Conservation (phyloP, 2,888 invertebrate genomes). For the Ceramica pisi region DNA sequence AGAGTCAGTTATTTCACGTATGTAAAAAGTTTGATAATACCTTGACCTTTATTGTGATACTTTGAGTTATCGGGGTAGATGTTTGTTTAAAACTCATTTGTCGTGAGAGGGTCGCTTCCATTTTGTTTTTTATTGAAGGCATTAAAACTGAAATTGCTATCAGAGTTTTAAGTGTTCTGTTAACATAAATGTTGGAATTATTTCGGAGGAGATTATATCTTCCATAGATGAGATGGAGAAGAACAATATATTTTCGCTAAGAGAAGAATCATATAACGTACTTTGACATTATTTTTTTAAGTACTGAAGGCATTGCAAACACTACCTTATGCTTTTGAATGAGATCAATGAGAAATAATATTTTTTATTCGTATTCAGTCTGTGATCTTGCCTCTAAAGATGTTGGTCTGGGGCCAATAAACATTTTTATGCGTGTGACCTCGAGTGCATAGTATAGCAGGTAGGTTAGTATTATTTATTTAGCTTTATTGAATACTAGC, state of each 20-base stretch:
- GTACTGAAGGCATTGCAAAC: background rate
- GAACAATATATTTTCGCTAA: background rate
- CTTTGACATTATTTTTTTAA: background rate
- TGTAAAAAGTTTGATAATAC: constrained; percentile 47
- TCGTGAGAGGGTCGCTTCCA: background rate
- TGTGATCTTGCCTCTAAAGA: background rate
- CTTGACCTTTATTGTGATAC: constrained; percentile 41
- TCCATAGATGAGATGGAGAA: background rate
- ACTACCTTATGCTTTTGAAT: background rate
- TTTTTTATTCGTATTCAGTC: background rate
- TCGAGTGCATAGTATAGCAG: background rate
- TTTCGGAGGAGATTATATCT: background rate
- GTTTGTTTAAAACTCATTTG: constrained; percentile 40
- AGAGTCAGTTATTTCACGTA: constrained; percentile 29
- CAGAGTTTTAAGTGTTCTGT: background rate
- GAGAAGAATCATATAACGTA: background rate
- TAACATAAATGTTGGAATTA: background rate
- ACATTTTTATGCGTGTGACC: background rate
- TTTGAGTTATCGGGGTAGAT: constrained; percentile 35
- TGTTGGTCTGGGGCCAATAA: background rate
- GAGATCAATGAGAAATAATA: background rate
- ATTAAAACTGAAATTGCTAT: background rate
- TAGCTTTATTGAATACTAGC: background rate
- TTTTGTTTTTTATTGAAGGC: background rate
- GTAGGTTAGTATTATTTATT: background rate